Base-by-base conservation (phyloP, 2,888 invertebrate species). In the Agriopis leucophaearia region DNA sequence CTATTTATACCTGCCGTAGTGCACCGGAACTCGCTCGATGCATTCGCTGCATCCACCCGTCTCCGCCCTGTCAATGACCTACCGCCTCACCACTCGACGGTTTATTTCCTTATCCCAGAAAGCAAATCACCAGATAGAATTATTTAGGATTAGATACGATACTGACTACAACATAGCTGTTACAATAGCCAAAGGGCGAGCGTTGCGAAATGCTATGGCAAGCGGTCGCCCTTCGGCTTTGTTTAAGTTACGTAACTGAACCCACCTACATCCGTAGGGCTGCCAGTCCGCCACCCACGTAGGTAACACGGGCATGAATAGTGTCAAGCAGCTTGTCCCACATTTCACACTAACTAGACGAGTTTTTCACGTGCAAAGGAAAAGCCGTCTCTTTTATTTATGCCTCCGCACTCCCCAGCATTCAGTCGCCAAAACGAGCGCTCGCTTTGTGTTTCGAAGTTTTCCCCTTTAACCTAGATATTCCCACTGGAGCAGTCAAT, bases 1-100 rank as follows among this genome's bases (percentile, higher is more conserved):
- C 93, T 94, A 94, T 94, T 92, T 92, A 92, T 94, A 94, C 93
- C 92, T 92, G 92, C 86, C 85, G 90, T 89, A 89, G 88, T 91
- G 91, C 92, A 92, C 92, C 93, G 93, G 93, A 92, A 93, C 92
- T 88, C 86, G 88, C 88, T 88, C 87, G 86, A 87, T 92, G 92
- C 93, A 92, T 82, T 90, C 91, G 88, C 85, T 93, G 93, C 93
- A 93, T 91, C 91, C 81, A 81, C 83, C 81, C 86, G 84, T 82
- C 87, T 88, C 84, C 81, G 85, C 84, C 83, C 92, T 93, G 93
- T 93, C 93, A 93, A 91, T 90, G 93, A 93, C 92, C 93, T 85
- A 78, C 78, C 76, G 77, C 76, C 79, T 76, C 74, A 76, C 75
- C 75, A 71, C 71, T 71, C 79, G 64, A 75, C 76, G 65, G 72